These are phyloP conservation scores for Dorcus parallelipipedus DNA, from an alignment of 2,888 invertebrate genomes.

Conservation along the genomic window DNA sequence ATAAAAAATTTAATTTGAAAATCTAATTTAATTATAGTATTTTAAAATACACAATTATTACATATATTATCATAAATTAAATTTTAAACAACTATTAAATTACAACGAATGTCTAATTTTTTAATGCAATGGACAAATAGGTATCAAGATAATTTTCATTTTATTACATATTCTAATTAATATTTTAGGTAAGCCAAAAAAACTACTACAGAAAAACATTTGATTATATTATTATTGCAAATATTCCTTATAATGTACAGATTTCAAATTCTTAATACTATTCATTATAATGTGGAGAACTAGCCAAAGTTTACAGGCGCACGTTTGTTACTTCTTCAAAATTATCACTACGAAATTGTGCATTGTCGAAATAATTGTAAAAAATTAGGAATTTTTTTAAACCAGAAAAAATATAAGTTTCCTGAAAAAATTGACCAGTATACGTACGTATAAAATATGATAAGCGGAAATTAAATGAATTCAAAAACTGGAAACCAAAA, in stretches of 20 bases:
- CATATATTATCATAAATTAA: slow-evolving; percentile 36
- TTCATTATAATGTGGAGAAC: too few species aligned
- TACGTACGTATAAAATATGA: too few species aligned
- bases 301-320: too few species aligned
- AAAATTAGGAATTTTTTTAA: too few species aligned
- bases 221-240: background rate
- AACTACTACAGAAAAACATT: slow-evolving; percentile 16
- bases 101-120: slow-evolving; percentile 39
- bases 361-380: too few species aligned
- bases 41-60: slow-evolving; percentile 40
- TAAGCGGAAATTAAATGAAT: too few species aligned
- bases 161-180: slow-evolving; percentile 22
- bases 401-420: too few species aligned
- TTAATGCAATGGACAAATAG: slow-evolving; percentile 42
- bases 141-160: slow-evolving; percentile 31
- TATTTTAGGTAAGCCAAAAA: slow-evolving; percentile 30
- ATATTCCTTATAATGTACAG: background rate
- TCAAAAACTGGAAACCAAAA: too few species aligned
- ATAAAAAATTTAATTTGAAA: slow-evolving; percentile 33
- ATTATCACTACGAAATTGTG: too few species aligned
- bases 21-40: slow-evolving; percentile 35
- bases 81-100: slow-evolving; percentile 40
- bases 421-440: too few species aligned
- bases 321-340: too few species aligned
- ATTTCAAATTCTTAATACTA: too few species aligned